phyloP scores from a whole-genome alignment of 2,797 vertebrate genomes.

The Ibycter americanus region DNA sequence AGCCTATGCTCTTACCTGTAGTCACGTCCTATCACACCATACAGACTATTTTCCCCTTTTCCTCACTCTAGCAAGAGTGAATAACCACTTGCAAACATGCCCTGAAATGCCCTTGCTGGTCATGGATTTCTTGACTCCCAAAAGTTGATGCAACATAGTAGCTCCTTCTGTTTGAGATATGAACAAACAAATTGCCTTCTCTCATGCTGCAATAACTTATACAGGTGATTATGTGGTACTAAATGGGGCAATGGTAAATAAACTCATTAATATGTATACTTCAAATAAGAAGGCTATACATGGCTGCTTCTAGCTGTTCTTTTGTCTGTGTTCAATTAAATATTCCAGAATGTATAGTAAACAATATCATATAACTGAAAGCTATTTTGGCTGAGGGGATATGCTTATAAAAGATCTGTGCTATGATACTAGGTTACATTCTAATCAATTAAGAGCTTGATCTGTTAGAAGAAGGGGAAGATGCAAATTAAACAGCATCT shows the following conservation, averaged over 20 bases:
- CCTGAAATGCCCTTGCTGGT: background rate
- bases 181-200: background rate
- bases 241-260: background rate
- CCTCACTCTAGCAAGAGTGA: background rate
- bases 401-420: background rate
- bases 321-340: background rate
- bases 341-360: background rate
- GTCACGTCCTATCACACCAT: background rate
- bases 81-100: background rate
- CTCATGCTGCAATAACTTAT: background rate
- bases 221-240: background rate
- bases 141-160: background rate
- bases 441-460: background rate
- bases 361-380: background rate
- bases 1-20: background rate
- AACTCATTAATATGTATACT: background rate
- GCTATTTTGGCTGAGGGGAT: background rate
- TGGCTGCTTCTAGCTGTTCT: background rate
- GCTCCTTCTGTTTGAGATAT: background rate
- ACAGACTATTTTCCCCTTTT: background rate
- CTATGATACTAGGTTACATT: background rate
- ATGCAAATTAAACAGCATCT: background rate
- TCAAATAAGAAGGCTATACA: too few relatives aligned
- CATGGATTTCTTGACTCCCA: background rate
- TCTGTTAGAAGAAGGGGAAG: background rate